Evolutionary conservation across 2,888 invertebrate genomes (phyloP), one percentile per base, ranked within the genome.

Genomic region (Blomia tropicalis): DNA sequence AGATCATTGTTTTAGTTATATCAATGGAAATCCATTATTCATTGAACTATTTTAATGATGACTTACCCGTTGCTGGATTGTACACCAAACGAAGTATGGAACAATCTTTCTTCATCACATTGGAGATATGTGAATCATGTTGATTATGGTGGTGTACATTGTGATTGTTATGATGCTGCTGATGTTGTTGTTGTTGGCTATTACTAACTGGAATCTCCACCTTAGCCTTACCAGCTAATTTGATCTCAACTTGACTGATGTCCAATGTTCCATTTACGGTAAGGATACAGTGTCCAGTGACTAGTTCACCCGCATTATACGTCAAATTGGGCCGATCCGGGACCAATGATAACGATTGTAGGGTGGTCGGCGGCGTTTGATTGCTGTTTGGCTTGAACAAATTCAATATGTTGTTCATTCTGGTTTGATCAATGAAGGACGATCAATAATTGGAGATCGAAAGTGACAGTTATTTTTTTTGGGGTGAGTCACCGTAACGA

Each of bases 231-330:
- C 56, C 56, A 29, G n/a, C 19, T 31, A 56, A 25, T 36, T 56
- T 31, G 17, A 56, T 29, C 23, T 56, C 56, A 56, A 56, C 29
- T 14, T 25, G 29, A 31, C 29, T 25, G 29, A 56, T 27, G 29
- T 56, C 56, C 4, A 56, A 2, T 36, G 25, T 19, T 14, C 56
- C 56, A 5, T 23, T 56, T 14, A 56, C 56, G 2, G 19, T 56
- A 2, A 56, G 14, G 29, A 56, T 56, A 36, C 56, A 56, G 29
- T 56, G 56, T 2, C 56, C 56, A 36, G 32, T 56, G 32, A 56
- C 56, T 30, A 56, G 29, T 36, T 56, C 56, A 11, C 56, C 56
- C 17, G 30, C 29, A 14, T 23, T 56, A 25, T 56, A 56, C 11
- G 56, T 56, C 19, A 29, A 11, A 36, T 30, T 56, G 1, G 56